Evolutionary conservation across 1,140 invertebrate species (phyloP).

Genomic region (Drosophila asahinai): DNA sequence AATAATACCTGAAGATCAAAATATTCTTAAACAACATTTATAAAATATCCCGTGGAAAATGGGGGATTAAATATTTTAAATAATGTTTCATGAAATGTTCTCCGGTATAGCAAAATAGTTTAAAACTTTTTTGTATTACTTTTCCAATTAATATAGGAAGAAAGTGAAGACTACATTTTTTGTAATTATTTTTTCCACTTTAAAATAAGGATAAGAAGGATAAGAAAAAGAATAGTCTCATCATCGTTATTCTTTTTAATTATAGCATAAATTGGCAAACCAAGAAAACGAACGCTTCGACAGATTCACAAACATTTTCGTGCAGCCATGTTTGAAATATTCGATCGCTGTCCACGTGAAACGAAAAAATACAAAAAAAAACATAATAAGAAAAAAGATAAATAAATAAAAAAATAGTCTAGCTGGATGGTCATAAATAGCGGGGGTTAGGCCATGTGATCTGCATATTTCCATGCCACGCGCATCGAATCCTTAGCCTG

Average conservation of each 20-base stretch:
- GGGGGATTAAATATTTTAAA: background rate
- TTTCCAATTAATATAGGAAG: too few species aligned
- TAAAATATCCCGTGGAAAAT: background rate
- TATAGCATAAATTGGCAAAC: slow-evolving; percentile 3
- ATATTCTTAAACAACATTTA: background rate
- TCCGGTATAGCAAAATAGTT: too few species aligned
- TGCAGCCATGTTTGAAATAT: background rate
- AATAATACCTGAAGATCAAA: slow-evolving; percentile 16
- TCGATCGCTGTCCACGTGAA: slow-evolving; percentile 26
- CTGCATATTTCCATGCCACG: slow-evolving; percentile 48
- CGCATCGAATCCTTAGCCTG: slow-evolving; percentile 27
- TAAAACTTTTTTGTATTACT: too few species aligned
- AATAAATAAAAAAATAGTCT: slow-evolving; percentile 25
- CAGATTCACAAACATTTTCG: slow-evolving; percentile 6
- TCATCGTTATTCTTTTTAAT: slow-evolving; percentile 8
- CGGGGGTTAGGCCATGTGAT: slow-evolving; percentile 26
- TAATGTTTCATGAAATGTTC: too few species aligned
- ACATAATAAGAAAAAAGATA: slow-evolving; percentile 8
- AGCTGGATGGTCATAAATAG: slow-evolving; percentile 39
- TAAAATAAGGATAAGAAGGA: background rate
- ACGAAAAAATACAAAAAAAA: slow-evolving; percentile 12
- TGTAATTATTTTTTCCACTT: background rate
- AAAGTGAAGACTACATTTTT: too few species aligned
- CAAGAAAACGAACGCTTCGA: slow-evolving; percentile 1
- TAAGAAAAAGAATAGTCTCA: background rate